These are phyloP conservation scores for Sialis lutaria DNA, from an alignment of 2,888 invertebrate species.

Conservation along the genomic window DNA sequence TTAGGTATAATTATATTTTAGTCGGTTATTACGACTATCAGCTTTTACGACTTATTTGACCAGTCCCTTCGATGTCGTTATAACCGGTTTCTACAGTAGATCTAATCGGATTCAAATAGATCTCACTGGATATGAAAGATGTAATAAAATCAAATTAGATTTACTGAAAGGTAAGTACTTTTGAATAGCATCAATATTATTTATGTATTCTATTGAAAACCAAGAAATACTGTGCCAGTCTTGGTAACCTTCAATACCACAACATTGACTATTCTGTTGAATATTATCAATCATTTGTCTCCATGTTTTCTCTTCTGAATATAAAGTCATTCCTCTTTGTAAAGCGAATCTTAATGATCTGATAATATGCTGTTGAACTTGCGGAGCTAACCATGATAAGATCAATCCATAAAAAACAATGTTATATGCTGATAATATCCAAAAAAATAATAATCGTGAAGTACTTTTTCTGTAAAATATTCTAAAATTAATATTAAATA, in stretches of 20 bases:
- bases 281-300: slow-evolving; percentile 36
- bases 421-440: slow-evolving; percentile 21
- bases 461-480: slow-evolving; percentile 18
- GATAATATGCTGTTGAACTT: slow-evolving; percentile 22
- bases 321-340: slow-evolving; percentile 35
- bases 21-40: no score
- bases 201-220: slow-evolving; percentile 32
- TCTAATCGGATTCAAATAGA: no score
- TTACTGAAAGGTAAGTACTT: background rate
- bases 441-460: slow-evolving; percentile 19
- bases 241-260: slow-evolving; percentile 32
- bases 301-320: slow-evolving; percentile 35
- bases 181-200: slow-evolving; percentile 8
- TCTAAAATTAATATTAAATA: background rate
- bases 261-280: slow-evolving; percentile 35
- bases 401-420: slow-evolving; percentile 20
- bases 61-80: no score
- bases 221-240: slow-evolving; percentile 42
- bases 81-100: no score
- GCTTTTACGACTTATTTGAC: no score
- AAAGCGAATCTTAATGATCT: slow-evolving; percentile 31
- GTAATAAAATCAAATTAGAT: background rate
- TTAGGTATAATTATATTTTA: no score
- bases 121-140: background rate
- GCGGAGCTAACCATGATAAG: slow-evolving; percentile 18